Conservation (phyloP, 2,888 invertebrate species). For the Oligia strigilis region DNA sequence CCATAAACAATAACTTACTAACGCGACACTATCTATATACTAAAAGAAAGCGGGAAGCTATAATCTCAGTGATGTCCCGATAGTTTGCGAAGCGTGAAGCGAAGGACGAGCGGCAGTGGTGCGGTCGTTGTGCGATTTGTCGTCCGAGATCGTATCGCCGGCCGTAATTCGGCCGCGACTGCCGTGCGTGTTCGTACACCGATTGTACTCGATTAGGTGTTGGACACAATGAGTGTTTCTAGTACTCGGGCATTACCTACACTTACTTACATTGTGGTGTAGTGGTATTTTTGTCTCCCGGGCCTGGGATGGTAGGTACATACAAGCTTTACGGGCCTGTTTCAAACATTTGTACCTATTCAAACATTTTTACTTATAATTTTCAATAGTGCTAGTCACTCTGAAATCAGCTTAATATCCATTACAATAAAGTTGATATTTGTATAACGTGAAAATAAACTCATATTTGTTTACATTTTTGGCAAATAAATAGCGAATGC, state of each 20-base stretch:
- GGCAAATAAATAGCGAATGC: no score
- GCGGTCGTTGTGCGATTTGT: conserved; percentile 81
- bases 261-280: background rate
- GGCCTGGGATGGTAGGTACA: background rate
- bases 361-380: no score
- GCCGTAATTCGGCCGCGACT: conserved; percentile 83
- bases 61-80: conserved; percentile 62
- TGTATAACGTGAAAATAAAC: no score
- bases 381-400: no score
- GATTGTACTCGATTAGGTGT: conserved; percentile 71
- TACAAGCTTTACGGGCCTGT: background rate
- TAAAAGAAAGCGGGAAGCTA: conserved; percentile 62
- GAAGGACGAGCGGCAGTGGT: conserved; percentile 52
- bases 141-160: conserved; percentile 79
- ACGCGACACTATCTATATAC: conserved; percentile 47
- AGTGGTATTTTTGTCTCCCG: background rate
- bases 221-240: conserved; percentile 64
- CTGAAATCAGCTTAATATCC: no score
- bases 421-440: no score
- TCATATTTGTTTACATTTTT: no score
- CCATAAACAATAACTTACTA: conserved; percentile 47
- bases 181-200: conserved; percentile 84
- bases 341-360: no score
- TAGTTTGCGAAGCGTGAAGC: conserved; percentile 62
- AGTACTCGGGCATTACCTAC: background rate